phyloP scores from a whole-genome alignment of 2,797 vertebrate genomes.

The Ambastaia sidthimunki region DNA sequence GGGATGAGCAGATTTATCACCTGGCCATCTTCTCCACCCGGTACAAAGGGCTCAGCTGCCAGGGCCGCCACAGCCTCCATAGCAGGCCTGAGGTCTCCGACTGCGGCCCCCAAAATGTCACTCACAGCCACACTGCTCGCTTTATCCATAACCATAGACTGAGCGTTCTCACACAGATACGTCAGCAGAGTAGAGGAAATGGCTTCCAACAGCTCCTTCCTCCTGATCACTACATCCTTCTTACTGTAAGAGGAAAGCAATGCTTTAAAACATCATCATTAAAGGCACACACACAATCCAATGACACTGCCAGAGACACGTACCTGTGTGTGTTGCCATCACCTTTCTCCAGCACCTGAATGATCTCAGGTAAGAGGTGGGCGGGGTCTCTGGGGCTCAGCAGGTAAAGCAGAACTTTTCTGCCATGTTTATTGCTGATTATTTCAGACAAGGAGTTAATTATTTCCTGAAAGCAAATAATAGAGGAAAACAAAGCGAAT shows the following conservation, averaged over 20 bases:
- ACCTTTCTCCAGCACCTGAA: constrained; percentile 88
- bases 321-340: constrained; percentile 85
- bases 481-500: neutral
- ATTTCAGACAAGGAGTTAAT: constrained; percentile 81
- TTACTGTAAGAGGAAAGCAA: constrained; percentile 78
- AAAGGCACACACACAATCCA: too few relatives aligned
- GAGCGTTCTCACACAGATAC: constrained; percentile 79
- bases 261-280: neutral
- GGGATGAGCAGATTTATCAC: constrained; percentile 60
- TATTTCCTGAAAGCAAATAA: constrained; percentile 81
- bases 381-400: constrained; percentile 89
- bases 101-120: constrained; percentile 82
- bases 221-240: constrained; percentile 83
- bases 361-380: constrained; percentile 90
- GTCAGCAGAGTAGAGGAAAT: constrained; percentile 84
- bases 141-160: constrained; percentile 85
- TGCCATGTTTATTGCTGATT: constrained; percentile 89
- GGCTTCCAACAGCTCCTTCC: constrained; percentile 87
- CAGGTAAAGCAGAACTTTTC: constrained; percentile 90
- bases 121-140: constrained; percentile 83
- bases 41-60: constrained; percentile 82
- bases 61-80: constrained; percentile 85
- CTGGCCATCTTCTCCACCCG: constrained; percentile 84
- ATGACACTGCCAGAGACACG: neutral
- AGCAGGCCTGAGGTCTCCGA: constrained; percentile 84